Conservation (phyloP, 2,113 vertebrate genomes). For the Mustelus asterias region DNA sequence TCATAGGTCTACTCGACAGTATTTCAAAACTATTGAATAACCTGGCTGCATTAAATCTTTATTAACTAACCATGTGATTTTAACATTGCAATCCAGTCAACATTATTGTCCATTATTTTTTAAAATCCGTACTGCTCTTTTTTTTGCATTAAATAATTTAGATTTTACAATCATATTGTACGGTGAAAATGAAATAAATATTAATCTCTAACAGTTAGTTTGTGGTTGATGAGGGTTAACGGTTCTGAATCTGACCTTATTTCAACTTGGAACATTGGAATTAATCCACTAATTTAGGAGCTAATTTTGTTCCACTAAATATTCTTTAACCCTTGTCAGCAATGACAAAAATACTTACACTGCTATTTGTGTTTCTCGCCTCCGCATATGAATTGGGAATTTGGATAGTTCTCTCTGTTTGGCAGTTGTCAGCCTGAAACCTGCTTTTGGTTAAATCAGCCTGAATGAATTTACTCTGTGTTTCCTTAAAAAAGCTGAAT, state of each 20-base stretch:
- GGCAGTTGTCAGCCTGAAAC: not conserved
- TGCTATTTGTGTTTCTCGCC: not conserved
- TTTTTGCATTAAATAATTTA: not conserved
- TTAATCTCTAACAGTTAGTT: not conserved
- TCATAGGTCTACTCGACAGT: not conserved
- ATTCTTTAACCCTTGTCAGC: not conserved
- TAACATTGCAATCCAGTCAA: not conserved
- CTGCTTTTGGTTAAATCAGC: slow-evolving; percentile 18
- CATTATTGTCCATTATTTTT: not conserved
- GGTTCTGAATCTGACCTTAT: not conserved
- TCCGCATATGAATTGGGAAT: not conserved
- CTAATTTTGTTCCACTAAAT: not conserved
- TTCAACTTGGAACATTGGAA: not conserved
- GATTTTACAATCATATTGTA: not conserved
- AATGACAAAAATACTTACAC: not conserved
- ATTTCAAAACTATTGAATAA: slow-evolving; percentile 22
- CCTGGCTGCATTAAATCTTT: slow-evolving; percentile 14
- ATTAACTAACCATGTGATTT: not conserved
- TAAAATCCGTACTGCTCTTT: not conserved
- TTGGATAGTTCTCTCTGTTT: not conserved
- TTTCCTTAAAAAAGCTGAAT: not conserved
- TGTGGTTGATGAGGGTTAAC: not conserved
- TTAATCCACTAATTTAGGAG: not conserved
- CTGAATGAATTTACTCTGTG: not conserved
- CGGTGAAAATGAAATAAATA: not conserved